Percentiles rank a stretch among this genome's conserved stretches.
Evolutionary conservation across 2,113 vertebrate genomes (phyloP).

Genomic region (Hemibagrus wyckioides): DNA sequence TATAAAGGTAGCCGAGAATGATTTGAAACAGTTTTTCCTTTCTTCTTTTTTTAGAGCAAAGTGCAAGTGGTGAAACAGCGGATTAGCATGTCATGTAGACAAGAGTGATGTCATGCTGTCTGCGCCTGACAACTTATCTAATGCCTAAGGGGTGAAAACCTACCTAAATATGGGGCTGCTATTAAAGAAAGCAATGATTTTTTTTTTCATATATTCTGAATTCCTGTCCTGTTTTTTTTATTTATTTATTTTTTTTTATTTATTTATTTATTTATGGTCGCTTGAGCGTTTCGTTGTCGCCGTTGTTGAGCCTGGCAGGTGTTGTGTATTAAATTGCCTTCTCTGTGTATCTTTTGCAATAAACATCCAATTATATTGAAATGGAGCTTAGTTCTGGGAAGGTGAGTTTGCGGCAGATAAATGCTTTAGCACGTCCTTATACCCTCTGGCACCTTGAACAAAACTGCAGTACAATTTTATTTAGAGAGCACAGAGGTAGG

Average conservation of each 20-base stretch:
- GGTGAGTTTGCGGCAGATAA: slow-evolving; percentile 33
- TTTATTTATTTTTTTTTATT: too few relatives aligned
- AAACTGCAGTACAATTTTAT: slow-evolving; percentile 20
- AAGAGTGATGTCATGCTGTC: slow-evolving; percentile 23
- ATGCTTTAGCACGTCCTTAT: neutral
- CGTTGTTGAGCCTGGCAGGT: slow-evolving; percentile 13
- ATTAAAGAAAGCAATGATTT: slow-evolving; percentile 11
- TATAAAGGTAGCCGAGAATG: neutral
- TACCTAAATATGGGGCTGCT: slow-evolving; percentile 26
- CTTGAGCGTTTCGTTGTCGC: neutral
- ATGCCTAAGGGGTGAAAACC: slow-evolving; percentile 16
- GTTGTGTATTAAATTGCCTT: slow-evolving; percentile 32
- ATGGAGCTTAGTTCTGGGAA: slow-evolving; percentile 5
- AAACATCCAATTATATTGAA: slow-evolving; percentile 15
- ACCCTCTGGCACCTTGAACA: slow-evolving; percentile 14
- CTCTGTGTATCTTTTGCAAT: slow-evolving; percentile 9
- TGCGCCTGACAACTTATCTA: slow-evolving; percentile 39
- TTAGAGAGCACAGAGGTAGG: neutral
- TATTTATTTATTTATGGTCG: too few relatives aligned
- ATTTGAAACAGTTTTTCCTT: slow-evolving; percentile 3
- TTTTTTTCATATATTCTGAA: slow-evolving; percentile 17
- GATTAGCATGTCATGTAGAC: slow-evolving; percentile 30
- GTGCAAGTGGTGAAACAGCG: slow-evolving; percentile 37
- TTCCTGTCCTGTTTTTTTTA: slow-evolving; percentile 16
- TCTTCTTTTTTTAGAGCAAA: neutral